phyloP scores from a whole-genome alignment of 2,113 vertebrate genomes.

The Scopus umbretta region DNA sequence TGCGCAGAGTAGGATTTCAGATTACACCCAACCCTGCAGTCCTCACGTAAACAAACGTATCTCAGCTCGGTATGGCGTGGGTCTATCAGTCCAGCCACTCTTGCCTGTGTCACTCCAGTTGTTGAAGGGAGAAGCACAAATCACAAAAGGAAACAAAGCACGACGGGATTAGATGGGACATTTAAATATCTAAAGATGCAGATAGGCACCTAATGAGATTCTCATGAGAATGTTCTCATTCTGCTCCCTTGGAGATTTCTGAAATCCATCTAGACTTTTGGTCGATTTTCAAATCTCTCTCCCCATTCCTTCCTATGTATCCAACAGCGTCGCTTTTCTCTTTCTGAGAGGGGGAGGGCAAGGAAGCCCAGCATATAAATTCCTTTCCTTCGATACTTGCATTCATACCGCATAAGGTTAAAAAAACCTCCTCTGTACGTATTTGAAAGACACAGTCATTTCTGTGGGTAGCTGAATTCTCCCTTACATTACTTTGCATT shows the following conservation, averaged over 20 bases:
- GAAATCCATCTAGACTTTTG: neutral
- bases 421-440: neutral
- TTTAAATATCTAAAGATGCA: neutral
- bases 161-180: neutral
- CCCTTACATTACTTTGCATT: neutral
- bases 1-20: neutral
- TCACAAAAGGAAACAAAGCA: neutral
- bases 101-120: neutral
- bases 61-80: neutral
- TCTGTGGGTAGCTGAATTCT: neutral
- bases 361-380: neutral
- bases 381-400: neutral
- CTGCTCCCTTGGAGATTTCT: neutral
- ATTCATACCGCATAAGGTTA: neutral
- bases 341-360: neutral
- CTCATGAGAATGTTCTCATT: neutral
- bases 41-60: neutral
- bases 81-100: neutral
- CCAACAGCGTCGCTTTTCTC: neutral
- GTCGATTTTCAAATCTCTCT: neutral
- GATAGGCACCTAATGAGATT: neutral
- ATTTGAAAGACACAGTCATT: constrained; percentile 11
- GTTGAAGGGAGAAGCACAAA: neutral
- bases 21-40: neutral
- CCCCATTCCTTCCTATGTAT: neutral